Evolutionary conservation across 2,888 invertebrate species (phyloP).

Genomic region (Dicycla oo): DNA sequence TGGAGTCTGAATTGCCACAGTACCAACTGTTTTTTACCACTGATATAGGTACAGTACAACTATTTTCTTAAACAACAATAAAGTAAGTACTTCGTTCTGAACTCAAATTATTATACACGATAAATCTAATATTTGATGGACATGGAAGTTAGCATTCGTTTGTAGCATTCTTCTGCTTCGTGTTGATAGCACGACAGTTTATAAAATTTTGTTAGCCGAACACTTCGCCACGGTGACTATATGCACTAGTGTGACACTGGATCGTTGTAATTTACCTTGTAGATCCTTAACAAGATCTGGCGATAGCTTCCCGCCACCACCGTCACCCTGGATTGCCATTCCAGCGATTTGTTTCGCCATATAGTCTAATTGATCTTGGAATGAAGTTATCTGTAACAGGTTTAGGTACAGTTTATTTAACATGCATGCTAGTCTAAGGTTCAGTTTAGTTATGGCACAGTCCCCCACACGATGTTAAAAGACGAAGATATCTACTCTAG

Average conservation of each 20-base stretch:
- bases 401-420: not conserved
- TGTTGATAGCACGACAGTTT: no score
- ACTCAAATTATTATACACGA: no score
- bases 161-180: no score
- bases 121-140: no score
- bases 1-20: no score
- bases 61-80: no score
- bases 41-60: no score
- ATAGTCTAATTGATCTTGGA: slow-evolving; percentile 87
- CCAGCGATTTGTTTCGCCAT: slow-evolving; percentile 80
- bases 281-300: slow-evolving; percentile 82
- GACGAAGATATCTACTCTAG: not conserved
- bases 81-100: no score
- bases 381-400: slow-evolving; percentile 81
- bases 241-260: not conserved
- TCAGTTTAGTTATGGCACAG: not conserved
- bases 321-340: slow-evolving; percentile 52
- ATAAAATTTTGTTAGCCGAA: no score
- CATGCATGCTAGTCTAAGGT: not conserved
- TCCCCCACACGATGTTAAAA: not conserved
- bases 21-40: no score
- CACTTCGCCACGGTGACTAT: no score
- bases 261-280: slow-evolving; percentile 73
- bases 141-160: no score
- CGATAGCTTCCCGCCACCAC: slow-evolving; percentile 70